A percentile compares a stretch with the other conserved stretches of the same genome.
Evolutionary conservation across 2,113 vertebrate species (phyloP).

Genomic region (Entosphenus tridentatus): DNA sequence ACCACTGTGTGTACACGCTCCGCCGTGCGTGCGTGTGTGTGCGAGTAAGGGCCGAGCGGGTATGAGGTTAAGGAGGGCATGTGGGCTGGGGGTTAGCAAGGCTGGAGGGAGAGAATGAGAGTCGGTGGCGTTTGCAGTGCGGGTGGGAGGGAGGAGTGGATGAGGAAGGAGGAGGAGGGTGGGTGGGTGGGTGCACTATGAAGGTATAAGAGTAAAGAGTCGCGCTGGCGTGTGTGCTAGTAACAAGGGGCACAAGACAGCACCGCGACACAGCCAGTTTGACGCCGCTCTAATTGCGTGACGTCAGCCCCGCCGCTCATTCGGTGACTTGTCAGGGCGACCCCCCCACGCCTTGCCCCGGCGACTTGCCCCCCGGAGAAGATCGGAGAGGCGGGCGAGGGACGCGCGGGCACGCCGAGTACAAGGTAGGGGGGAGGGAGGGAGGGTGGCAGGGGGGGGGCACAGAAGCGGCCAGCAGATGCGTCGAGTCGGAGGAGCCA

Average conservation of each 20-base stretch:
- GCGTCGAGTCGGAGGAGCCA: background rate
- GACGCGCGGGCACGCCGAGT: background rate
- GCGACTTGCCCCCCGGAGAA: too few relatives aligned
- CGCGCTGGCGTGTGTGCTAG: too few relatives aligned
- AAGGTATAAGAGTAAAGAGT: too few relatives aligned
- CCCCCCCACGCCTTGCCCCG: too few relatives aligned
- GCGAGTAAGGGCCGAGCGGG: background rate
- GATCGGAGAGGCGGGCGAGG: background rate
- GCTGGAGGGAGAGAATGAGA: background rate
- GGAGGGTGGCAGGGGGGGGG: background rate
- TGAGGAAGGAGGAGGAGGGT: background rate
- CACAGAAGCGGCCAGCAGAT: background rate
- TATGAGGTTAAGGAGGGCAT: background rate
- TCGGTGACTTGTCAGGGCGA: too few relatives aligned
- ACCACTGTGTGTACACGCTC: background rate
- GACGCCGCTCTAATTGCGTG: too few relatives aligned
- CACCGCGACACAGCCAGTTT: too few relatives aligned
- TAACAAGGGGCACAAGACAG: too few relatives aligned
- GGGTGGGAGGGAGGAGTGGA: background rate
- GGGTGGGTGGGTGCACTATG: too few relatives aligned
- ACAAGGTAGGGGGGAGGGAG: background rate
- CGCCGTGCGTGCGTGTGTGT: background rate
- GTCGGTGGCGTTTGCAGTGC: background rate
- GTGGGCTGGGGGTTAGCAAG: background rate
- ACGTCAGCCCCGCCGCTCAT: too few relatives aligned